Percentiles rank a stretch among this genome's conserved stretches.
phyloP scores from a whole-genome alignment of 2,888 invertebrate genomes.

The Xestia sexstrigata region DNA sequence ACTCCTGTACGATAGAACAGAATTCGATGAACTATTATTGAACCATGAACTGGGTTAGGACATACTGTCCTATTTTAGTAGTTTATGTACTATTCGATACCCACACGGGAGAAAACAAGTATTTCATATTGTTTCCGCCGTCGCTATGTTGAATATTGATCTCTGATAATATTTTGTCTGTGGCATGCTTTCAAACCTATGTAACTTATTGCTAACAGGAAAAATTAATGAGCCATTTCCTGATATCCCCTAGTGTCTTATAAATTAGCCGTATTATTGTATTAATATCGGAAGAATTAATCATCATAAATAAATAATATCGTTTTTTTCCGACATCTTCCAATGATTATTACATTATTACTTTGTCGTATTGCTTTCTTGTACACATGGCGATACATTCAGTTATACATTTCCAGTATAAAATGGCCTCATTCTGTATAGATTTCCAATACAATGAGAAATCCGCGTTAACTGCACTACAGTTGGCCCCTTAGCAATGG shows the following conservation, averaged over 20 bases:
- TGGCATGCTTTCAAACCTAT: not conserved
- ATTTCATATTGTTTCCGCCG: not conserved
- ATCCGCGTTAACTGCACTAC: too few relatives aligned
- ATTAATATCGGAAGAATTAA: not conserved
- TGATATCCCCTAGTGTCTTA: not conserved
- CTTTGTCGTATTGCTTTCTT: not conserved
- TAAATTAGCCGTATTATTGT: not conserved
- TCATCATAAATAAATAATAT: not conserved
- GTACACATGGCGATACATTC: not conserved
- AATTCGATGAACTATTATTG: not conserved
- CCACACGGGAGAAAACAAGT: not conserved
- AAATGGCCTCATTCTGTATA: too few relatives aligned
- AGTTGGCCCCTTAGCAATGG: not conserved
- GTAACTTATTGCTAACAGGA: slow-evolving; percentile 3
- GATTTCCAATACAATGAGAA: too few relatives aligned
- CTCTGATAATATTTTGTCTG: not conserved
- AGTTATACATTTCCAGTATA: too few relatives aligned
- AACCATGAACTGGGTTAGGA: not conserved
- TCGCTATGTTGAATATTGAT: not conserved
- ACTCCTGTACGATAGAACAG: not conserved
- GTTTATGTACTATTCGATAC: not conserved
- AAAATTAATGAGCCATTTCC: not conserved
- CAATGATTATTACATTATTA: not conserved
- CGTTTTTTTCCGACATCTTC: not conserved
- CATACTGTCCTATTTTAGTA: not conserved